Conservation (phyloP, 2,113 vertebrate species). For the Stigmatopora nigra region DNA sequence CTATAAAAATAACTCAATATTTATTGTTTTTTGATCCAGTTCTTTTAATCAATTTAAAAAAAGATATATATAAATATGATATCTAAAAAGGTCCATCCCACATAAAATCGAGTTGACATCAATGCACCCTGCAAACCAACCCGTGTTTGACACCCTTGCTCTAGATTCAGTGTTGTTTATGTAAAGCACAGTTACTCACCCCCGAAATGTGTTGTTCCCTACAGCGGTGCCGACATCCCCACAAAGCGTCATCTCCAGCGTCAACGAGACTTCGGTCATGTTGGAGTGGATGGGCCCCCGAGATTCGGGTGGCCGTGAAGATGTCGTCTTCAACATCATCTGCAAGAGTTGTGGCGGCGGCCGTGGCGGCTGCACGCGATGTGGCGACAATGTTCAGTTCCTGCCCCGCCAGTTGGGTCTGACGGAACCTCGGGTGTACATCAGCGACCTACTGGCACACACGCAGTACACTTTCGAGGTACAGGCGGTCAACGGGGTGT, state of each 20-base stretch:
- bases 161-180: not conserved
- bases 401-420: slow-evolving; percentile 90
- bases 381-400: slow-evolving; percentile 95
- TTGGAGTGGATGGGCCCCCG: slow-evolving; percentile 85
- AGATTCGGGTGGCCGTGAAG: slow-evolving; percentile 85
- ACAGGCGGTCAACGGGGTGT: slow-evolving; percentile 94
- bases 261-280: slow-evolving; percentile 95
- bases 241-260: slow-evolving; percentile 86
- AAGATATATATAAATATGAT: no score
- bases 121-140: no score
- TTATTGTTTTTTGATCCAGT: no score
- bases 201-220: slow-evolving; percentile 6
- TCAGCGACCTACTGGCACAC: slow-evolving; percentile 93
- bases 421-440: slow-evolving; percentile 83
- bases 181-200: not conserved
- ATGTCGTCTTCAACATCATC: slow-evolving; percentile 96
- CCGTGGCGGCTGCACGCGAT: slow-evolving; percentile 86
- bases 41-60: no score
- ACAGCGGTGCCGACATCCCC: slow-evolving; percentile 89
- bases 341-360: slow-evolving; percentile 93
- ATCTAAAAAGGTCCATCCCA: no score
- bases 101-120: no score
- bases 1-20: no score
- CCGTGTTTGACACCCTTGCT: not conserved
- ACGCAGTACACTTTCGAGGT: slow-evolving; percentile 98